Conservation (phyloP, 2,113 vertebrate genomes). For the Myanophis thanlyinensis region DNA sequence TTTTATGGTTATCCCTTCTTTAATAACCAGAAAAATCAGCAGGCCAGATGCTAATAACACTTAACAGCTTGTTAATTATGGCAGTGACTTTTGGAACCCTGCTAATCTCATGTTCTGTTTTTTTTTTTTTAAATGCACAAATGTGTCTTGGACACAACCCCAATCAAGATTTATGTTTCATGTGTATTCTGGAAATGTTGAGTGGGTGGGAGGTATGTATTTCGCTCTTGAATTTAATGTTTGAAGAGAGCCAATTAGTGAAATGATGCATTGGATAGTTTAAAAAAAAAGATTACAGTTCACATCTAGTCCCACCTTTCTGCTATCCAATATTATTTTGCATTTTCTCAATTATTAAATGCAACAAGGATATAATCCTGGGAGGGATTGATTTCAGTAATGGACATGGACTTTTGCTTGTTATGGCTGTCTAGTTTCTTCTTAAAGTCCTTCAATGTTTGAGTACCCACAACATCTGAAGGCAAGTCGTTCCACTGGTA, state of each 20-base stretch:
- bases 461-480: not conserved
- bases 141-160: conserved; percentile 14
- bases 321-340: conserved; percentile 53
- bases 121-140: conserved; percentile 18
- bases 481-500: not conserved
- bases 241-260: conserved; percentile 25
- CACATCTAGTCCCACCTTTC: conserved; percentile 52
- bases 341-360: conserved; percentile 61
- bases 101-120: conserved; percentile 33
- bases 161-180: not conserved
- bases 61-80: conserved; percentile 43
- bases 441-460: not conserved
- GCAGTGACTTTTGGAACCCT: conserved; percentile 25
- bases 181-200: conserved; percentile 25
- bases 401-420: not conserved
- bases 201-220: not conserved
- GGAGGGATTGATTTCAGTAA: conserved; percentile 45
- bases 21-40: not conserved
- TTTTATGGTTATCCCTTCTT: conserved; percentile 19
- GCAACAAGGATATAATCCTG: conserved; percentile 53
- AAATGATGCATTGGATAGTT: conserved; percentile 28
- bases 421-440: not conserved
- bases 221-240: conserved; percentile 34
- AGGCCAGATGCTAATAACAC: conserved; percentile 23
- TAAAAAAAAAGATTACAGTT: conserved; percentile 26